Conservation (phyloP, 2,888 invertebrate species). For the Pharmacophagus antenor region DNA sequence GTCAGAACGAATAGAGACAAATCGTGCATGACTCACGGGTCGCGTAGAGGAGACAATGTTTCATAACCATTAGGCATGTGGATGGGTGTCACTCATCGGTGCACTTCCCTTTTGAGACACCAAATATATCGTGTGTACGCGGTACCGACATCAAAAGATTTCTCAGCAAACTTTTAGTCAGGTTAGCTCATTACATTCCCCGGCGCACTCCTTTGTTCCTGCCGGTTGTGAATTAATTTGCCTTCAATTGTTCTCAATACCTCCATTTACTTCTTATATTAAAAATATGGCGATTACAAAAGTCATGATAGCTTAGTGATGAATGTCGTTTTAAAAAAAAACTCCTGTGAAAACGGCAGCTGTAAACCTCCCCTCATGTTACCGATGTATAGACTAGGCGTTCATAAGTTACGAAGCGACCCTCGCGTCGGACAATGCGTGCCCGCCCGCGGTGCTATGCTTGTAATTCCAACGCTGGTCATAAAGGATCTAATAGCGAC, state of each 20-base stretch:
- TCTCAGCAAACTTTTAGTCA: neutral
- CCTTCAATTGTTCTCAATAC: neutral
- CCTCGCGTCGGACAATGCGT: constrained; percentile 50
- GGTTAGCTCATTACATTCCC: constrained; percentile 29
- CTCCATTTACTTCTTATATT: neutral
- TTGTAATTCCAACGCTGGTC: constrained; percentile 54
- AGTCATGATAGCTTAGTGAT: too few relatives aligned
- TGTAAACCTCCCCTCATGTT: constrained; percentile 59
- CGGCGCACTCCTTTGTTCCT: too few relatives aligned
- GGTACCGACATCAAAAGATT: neutral
- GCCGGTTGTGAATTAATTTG: constrained; percentile 67
- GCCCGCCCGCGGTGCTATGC: constrained; percentile 46
- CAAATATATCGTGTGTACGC: neutral
- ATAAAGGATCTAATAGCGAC: constrained; percentile 71
- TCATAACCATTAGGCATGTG: constrained; percentile 55
- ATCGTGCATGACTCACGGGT: constrained; percentile 41
- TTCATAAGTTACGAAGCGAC: constrained; percentile 48
- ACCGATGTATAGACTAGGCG: constrained; percentile 49
- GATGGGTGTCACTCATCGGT: constrained; percentile 44
- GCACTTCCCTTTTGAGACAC: too few relatives aligned
- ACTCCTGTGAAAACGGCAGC: constrained; percentile 51
- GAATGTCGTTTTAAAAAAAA: neutral
- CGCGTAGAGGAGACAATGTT: constrained; percentile 40
- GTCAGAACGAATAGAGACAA: constrained; percentile 33
- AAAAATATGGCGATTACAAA: too few relatives aligned